Base-by-base conservation (phyloP, 2,888 invertebrate species). In the Copidosoma aretas region DNA sequence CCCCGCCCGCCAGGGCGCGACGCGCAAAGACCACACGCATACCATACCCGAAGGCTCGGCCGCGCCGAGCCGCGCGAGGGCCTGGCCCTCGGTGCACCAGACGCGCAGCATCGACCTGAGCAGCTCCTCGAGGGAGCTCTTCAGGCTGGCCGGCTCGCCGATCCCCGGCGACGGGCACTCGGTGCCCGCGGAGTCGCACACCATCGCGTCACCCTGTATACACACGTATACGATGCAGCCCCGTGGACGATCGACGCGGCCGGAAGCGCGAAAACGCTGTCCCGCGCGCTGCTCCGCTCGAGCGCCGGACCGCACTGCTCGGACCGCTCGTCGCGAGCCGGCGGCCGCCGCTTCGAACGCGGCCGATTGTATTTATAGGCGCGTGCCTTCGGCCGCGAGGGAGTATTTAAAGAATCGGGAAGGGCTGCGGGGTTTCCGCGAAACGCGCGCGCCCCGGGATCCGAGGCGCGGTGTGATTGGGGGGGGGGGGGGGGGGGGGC, bases 61-160 rank as follows among this genome's bases (percentile, higher is more conserved):
- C 70, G 86, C 84, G 78, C 90, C 88, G 70, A 91, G 86, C 77
- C 88, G 86, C 74, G 88, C 88, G 77, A 91, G 87, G 60, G 91
- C 91, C 84, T 91, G 88, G 75, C 89, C 89, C 82, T 93, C 91
- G 76, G 90, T 88, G 82, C 93, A 92, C 93, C 93, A 93, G 60
- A 93, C 88, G 80, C 92, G 86, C 77, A 93, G 87, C 93, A 93
- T 93, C 77, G 91, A 86, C 83, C 92, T 92, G 78, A 93, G 87
- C 73, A 93, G 87, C 80, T 93, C 93, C 82, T 93, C 92, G 78
- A 93, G 85, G 78, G 90, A 90, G 74, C 88, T 87, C 73, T 88
- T 86, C 64, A 91, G 54, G 54, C 14, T 54, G 14, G 12, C 43
- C 12, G 43, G 43, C 15, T 12, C 32, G 32, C 32, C 53, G 24